Conservation (phyloP, 2,797 vertebrate genomes). For the Siniperca scherzeri region DNA sequence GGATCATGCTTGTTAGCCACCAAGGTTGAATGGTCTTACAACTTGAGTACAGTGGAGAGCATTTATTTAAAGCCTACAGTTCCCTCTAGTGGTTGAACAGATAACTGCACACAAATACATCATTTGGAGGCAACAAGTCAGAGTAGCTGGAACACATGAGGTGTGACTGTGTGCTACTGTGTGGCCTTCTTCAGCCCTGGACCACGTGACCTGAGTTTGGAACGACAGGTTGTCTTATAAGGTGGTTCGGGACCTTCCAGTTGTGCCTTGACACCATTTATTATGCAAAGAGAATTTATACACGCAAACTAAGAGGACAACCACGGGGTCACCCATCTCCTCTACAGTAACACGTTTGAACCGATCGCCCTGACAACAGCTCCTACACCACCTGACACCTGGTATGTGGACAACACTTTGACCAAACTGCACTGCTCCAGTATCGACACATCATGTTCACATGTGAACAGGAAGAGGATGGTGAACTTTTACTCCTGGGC, state of each 20-base stretch:
- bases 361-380: background rate
- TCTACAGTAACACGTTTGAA: background rate
- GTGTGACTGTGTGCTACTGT: background rate
- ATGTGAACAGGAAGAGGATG: no score
- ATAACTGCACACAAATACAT: slow-evolving; percentile 1
- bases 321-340: no score
- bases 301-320: no score
- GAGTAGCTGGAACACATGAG: background rate
- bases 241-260: no score
- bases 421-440: background rate
- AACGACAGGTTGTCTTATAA: no score
- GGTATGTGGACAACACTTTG: no score
- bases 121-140: background rate
- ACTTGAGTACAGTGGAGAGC: background rate
- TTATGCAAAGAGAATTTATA: no score
- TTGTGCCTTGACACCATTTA: no score
- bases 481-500: no score
- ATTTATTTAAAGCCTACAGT: background rate
- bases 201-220: no score
- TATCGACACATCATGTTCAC: no score
- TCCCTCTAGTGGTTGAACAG: slow-evolving; percentile 4
- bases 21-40: background rate
- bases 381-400: background rate
- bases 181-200: background rate
- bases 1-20: no score